Conservation (phyloP, 2,888 invertebrate genomes). For the Drosophila seclusa region DNA sequence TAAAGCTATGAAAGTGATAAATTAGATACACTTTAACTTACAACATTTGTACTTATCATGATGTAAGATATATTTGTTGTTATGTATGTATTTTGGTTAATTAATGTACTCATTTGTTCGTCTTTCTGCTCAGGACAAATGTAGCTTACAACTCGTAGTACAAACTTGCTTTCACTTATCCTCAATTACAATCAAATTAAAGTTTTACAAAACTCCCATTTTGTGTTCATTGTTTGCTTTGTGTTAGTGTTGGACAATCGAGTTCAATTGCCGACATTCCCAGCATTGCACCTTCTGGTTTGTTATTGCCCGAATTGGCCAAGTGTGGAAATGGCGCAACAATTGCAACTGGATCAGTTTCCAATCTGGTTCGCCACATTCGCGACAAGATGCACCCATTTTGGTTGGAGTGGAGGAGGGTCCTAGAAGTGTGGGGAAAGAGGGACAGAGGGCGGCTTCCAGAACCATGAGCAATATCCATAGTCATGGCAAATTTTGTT, state of each 20-base stretch:
- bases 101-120: not conserved
- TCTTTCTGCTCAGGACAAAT: not conserved
- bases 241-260: constrained; percentile 19
- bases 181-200: not conserved
- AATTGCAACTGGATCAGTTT: constrained; percentile 24
- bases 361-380: constrained; percentile 1
- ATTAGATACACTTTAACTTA: not conserved
- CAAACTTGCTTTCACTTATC: not conserved
- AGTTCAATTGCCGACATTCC: constrained; percentile 41
- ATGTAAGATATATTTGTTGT: not conserved
- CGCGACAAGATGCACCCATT: constrained; percentile 17
- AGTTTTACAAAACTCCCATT: not conserved
- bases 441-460: not conserved
- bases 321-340: constrained; percentile 16
- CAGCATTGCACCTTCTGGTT: constrained; percentile 9
- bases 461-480: constrained; percentile 41
- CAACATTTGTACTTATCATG: not conserved
- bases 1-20: not conserved
- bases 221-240: not conserved
- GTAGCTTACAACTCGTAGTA: not conserved
- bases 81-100: not conserved
- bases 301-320: constrained; percentile 34
- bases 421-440: too few relatives aligned
- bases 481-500: constrained; percentile 77
- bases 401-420: fast-evolving